Percentiles rank a stretch among this genome's conserved stretches.
Conservation (phyloP, 2,888 invertebrate species). For the Cantharis flavilabris region DNA sequence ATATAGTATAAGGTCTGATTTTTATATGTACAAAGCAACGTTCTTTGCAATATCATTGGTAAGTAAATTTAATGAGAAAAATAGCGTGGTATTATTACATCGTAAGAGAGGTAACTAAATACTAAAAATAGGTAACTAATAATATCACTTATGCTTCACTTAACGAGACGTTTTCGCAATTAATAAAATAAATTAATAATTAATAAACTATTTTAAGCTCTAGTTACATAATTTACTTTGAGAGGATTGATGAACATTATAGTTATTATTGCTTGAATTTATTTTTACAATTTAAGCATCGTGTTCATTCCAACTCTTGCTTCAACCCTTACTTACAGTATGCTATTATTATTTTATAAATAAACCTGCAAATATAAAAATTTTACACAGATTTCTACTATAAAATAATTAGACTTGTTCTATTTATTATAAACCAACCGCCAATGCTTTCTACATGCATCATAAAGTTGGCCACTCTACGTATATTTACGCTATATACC, state of each 20-base stretch:
- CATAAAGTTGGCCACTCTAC: neutral
- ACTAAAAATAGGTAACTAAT: too few relatives aligned
- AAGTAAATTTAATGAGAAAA: too few relatives aligned
- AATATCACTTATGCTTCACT: too few relatives aligned
- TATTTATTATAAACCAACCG: neutral
- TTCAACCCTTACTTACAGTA: neutral
- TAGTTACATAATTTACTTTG: too few relatives aligned
- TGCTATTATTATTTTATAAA: neutral
- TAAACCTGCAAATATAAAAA: neutral
- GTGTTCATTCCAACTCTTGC: neutral
- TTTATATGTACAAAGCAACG: too few relatives aligned
- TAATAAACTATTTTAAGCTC: too few relatives aligned
- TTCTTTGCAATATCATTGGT: too few relatives aligned
- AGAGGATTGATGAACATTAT: neutral
- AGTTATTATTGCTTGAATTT: neutral
- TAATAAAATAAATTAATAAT: too few relatives aligned
- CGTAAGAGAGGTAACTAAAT: too few relatives aligned
- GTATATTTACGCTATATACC: neutral
- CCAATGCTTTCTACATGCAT: conserved; percentile 1
- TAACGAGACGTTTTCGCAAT: too few relatives aligned
- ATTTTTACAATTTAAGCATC: neutral
- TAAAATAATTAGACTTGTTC: neutral
- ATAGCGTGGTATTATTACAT: too few relatives aligned
- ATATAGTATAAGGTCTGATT: too few relatives aligned
- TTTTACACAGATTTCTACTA: neutral